Base-by-base conservation (phyloP, 2,113 vertebrate species). In the Callithrix jacchus region DNA sequence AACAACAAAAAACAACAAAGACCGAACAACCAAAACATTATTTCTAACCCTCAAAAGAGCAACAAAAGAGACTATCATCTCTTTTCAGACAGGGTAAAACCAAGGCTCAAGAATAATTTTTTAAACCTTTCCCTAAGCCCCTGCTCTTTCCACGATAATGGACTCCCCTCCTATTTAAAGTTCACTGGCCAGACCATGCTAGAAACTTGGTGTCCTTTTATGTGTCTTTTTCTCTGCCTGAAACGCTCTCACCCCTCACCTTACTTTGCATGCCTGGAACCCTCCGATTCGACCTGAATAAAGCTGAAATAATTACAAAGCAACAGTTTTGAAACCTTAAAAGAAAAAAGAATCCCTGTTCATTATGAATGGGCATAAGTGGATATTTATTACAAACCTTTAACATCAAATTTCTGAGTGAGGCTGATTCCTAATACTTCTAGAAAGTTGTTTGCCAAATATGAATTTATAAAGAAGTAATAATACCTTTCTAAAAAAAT, bases 371-470 rank as follows among this genome's bases (percentile, higher is more conserved):
- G 64, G 47, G 6, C 40, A 20, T 37, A 70, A 61, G 16, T 3
- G 76, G 14, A 49, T 52, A 52, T 10, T 35, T 27, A 35, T 83
- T 91, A 87, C 4, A 94, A 66, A 64, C 13, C 35, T 64, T 70
- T 56, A 88, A 79, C 11, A 80, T 8, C 54, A 74, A 80, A 66
- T 87, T 45, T 96, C 74, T 93, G 18, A 85, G 73, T 64, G 2
- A 79, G 18, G 17, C 16, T 47, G 16, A 82, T 80, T 77, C 61
- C 81, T 80, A 80, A 49, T 27, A 61, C 2, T 70, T 47, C 49
- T 56, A 40, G 12, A 47, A 90, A 95, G 66, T 49, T 92, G 49
- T 94, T 70, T 87, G 83, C 58, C 68, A 96, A 93, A 97, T 94
- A 89, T n/a, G 86, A 89, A 95, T 4, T 61, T 94, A 94, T 81